Percentiles rank a stretch among this genome's conserved stretches.
Conservation (phyloP, 1,140 invertebrate species). For the Bursaphelenchus mucronatus region DNA sequence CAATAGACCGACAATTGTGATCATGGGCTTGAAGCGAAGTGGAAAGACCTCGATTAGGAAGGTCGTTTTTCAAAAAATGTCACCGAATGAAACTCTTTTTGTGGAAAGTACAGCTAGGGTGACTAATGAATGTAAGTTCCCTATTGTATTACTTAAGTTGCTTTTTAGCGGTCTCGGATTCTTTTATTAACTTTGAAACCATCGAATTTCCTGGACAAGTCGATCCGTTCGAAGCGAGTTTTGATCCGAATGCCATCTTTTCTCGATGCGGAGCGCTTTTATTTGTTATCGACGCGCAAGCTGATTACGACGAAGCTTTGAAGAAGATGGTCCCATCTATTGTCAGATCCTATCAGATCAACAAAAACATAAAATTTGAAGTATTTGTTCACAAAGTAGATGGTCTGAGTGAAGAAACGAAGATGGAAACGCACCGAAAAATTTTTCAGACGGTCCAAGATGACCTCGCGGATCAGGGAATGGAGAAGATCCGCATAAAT, state of each 20-base stretch:
- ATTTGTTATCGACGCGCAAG: constrained; percentile 98
- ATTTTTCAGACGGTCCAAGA: constrained; percentile 94
- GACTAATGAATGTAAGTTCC: constrained; percentile 78
- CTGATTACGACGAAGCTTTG: constrained; percentile 72
- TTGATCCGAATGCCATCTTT: constrained; percentile 91
- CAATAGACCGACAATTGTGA: constrained; percentile 40
- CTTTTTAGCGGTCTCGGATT: constrained; percentile 74
- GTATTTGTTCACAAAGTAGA: constrained; percentile 59
- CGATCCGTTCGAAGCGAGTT: constrained; percentile 90
- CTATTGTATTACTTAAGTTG: constrained; percentile 16
- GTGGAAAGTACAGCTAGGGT: constrained; percentile 97
- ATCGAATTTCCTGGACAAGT: constrained; percentile 99
- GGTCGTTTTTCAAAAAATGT: constrained; percentile 99
- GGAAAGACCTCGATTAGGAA: constrained; percentile 99
- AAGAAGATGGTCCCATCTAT: constrained; percentile 85
- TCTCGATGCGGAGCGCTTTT: constrained; percentile 79
- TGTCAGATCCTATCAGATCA: constrained; percentile 89
- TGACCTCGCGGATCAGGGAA: constrained; percentile 80
- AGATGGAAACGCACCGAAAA: constrained; percentile 74
- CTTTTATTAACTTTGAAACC: constrained; percentile 98
- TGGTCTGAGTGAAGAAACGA: constrained; percentile 55
- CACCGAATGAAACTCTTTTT: constrained; percentile 98
- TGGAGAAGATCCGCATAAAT: constrained; percentile 64
- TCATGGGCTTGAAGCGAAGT: constrained; percentile 67
- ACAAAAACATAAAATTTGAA: constrained; percentile 94